These are phyloP conservation scores for Aphodius sticticus DNA, from an alignment of 2,888 invertebrate genomes.

Conservation along the genomic window DNA sequence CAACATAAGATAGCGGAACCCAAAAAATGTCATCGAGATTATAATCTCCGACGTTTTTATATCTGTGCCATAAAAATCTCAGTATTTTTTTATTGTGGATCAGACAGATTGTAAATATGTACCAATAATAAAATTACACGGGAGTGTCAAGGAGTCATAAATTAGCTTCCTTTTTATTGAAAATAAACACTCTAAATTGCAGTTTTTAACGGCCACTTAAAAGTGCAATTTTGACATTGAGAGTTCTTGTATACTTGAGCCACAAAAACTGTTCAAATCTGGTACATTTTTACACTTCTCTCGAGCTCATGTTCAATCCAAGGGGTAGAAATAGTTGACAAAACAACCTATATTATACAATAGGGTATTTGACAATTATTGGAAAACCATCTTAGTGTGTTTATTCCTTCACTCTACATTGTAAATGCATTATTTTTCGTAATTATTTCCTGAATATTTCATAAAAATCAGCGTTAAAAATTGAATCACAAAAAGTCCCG, in stretches of 20 bases:
- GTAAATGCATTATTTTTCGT: no score
- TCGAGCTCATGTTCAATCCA: no score
- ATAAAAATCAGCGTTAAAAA: no score
- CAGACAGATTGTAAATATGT: neutral
- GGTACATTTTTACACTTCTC: no score
- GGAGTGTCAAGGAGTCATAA: neutral
- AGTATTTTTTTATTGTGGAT: neutral
- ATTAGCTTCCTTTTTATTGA: neutral
- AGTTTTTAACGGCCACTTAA: neutral
- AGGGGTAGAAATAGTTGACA: no score
- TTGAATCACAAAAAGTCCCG: no score
- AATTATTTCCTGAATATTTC: no score
- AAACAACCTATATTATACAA: no score
- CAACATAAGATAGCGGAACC: neutral
- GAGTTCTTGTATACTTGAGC: neutral
- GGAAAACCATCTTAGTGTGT: no score
- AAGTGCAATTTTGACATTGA: neutral
- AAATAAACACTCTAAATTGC: neutral
- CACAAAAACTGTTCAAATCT: no score
- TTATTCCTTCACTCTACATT: no score
- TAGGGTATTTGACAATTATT: no score
- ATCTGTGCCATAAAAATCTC: neutral
- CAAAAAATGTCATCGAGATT: neutral
- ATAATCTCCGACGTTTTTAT: neutral
- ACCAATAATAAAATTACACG: neutral